Base-by-base conservation (phyloP, 37 sponge, comb jelly and placozoan genomes). In the Ephydatia muelleri region DNA sequence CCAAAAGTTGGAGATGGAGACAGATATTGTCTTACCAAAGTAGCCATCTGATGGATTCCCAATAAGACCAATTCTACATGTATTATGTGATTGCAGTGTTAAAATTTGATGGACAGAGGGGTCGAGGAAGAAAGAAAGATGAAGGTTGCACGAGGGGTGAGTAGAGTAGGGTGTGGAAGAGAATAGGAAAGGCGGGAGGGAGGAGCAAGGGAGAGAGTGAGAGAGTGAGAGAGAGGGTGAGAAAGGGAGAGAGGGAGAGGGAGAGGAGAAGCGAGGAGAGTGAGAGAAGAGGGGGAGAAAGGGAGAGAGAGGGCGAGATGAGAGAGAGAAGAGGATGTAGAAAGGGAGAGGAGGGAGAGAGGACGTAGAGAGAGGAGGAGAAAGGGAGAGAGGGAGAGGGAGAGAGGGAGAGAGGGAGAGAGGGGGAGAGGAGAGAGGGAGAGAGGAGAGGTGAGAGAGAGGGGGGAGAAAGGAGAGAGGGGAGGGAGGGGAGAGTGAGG, bases 21-120 rank as follows among this genome's bases (percentile, higher is more conserved):
- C 38, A 19, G 96, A 80, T 9, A 95, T 95, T 9, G 96, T 92
- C 87, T 95, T 95, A 14, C 96, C 96, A 90, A 73, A 78, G 81
- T 92, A 95, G 8, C 93, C 93, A 69, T 95, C 96, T 67, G 93
- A 92, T 12, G 96, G 96, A 38, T 95, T 95, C 0, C 96, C 96
- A 67, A 95, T 90, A 49, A 95, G 77, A 31, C 96, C 96, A 87
- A 95, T 80, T 80, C 96, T 92, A 66, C n/a, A 84, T 3, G 26
- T 36, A 11, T 28, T 9, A 33, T 19, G 72, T 71, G 72, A 26
- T 28, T 22, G 66, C 19, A 21, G 21, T 14, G 66, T 14, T 65
- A 21, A 14, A 65, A 21, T 65, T 22, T 14, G 66, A 21, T 65
- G 66, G 19, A 65, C 66, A 65, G 66, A 71, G 72, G 12, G 26